Percentiles rank a stretch among this genome's conserved stretches.
Evolutionary conservation across 2,797 vertebrate species (phyloP).

Genomic region (Gypaetus barbatus): DNA sequence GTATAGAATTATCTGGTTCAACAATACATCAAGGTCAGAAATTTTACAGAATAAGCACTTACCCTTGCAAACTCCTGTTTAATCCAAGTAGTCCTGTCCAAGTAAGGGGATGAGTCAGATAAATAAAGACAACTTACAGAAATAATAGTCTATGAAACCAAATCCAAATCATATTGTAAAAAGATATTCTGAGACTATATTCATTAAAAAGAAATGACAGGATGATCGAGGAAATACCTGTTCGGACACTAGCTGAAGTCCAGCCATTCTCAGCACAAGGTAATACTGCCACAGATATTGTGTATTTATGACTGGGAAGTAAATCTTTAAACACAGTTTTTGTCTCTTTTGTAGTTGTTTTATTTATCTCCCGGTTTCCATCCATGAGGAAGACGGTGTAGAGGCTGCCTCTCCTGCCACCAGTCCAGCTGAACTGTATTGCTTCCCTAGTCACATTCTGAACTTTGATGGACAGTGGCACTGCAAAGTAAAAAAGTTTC

Average conservation of each 20-base stretch:
- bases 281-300: neutral
- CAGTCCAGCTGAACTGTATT: slow-evolving; percentile 24
- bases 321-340: neutral
- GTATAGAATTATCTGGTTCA: neutral
- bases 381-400: neutral
- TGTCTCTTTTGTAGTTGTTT: neutral
- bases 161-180: neutral
- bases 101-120: neutral
- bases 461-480: neutral
- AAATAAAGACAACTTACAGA: neutral
- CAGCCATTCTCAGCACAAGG: neutral
- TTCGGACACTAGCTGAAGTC: slow-evolving; percentile 3
- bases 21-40: neutral
- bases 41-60: neutral
- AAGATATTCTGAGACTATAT: neutral
- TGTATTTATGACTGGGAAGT: slow-evolving; percentile 1
- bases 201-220: neutral
- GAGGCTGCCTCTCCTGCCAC: neutral
- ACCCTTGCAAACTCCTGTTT: neutral
- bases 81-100: neutral
- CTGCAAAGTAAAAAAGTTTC: neutral
- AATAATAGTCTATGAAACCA: neutral
- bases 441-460: neutral
- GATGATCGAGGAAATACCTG: slow-evolving; percentile 36
- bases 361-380: neutral